A percentile compares a stretch with the other conserved stretches of the same genome.
Evolutionary conservation across 2,113 vertebrate genomes (phyloP).

Genomic region (Tychaedon coryphoeus): DNA sequence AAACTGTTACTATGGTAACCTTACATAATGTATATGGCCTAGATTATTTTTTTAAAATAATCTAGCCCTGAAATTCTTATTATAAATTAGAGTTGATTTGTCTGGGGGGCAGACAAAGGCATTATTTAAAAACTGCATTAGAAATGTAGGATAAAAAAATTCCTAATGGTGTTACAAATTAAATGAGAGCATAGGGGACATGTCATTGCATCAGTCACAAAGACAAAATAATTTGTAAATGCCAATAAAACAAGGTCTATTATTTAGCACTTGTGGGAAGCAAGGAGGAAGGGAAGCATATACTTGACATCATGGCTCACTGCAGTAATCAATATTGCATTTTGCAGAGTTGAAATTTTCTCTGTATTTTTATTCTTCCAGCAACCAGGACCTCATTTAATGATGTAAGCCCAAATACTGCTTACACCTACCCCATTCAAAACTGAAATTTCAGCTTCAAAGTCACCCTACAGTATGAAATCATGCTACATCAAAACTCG

Average conservation of each 20-base stretch:
- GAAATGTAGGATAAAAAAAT: background rate
- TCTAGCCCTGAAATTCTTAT: slow-evolving; percentile 14
- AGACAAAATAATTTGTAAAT: slow-evolving; percentile 15
- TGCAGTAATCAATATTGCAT: background rate
- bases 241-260: background rate
- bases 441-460: background rate
- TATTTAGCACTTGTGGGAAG: background rate
- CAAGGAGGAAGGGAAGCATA: background rate
- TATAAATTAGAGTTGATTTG: background rate
- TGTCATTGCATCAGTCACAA: background rate
- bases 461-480: background rate
- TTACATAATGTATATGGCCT: slow-evolving; percentile 60
- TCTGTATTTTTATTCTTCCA: background rate
- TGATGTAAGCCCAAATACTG: background rate
- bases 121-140: background rate
- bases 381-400: background rate
- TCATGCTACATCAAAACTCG: accelerated
- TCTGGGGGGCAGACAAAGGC: background rate
- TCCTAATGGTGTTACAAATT: background rate
- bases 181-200: background rate
- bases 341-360: background rate
- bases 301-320: background rate
- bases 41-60: slow-evolving; percentile 45
- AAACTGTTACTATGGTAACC: slow-evolving; percentile 68
- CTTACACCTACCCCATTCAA: background rate